A percentile compares a stretch with the other conserved stretches of the same genome.
Conservation (phyloP, 2,888 invertebrate genomes). For the Lepas anatifera region DNA sequence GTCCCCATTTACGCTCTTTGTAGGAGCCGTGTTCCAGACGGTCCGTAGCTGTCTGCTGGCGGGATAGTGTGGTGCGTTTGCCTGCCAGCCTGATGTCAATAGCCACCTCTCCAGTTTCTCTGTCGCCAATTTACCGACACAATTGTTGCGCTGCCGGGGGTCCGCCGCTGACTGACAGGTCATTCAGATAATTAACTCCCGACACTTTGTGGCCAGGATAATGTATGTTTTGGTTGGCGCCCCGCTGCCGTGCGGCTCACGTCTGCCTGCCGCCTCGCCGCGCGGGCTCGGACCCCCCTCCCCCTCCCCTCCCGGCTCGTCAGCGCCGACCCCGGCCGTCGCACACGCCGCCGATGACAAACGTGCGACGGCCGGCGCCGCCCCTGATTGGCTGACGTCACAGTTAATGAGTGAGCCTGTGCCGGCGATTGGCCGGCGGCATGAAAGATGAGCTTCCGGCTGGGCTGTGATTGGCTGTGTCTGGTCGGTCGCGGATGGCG, state of each 20-base stretch:
- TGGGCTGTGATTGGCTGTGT: not conserved
- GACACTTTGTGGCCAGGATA: not conserved
- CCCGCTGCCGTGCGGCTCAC: not conserved
- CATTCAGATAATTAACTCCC: slow-evolving; percentile 1
- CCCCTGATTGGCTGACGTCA: slow-evolving; percentile 10
- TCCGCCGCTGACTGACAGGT: not conserved
- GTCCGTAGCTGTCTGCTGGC: no score
- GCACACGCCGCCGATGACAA: slow-evolving; percentile 9
- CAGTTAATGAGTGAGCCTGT: not conserved
- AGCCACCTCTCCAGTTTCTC: not conserved
- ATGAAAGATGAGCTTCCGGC: not conserved
- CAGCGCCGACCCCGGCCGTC: no score
- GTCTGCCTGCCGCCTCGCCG: not conserved
- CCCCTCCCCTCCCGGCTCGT: not conserved
- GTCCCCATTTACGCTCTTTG: no score
- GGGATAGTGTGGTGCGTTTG: not conserved
- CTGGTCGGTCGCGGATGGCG: not conserved
- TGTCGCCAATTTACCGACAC: not conserved
- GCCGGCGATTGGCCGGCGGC: slow-evolving; percentile 1
- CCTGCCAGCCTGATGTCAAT: not conserved
- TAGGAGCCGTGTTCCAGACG: no score
- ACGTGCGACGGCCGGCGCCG: not conserved
- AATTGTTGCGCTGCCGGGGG: not conserved
- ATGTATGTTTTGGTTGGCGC: not conserved
- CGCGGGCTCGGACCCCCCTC: not conserved